Evolutionary conservation across 2,888 invertebrate species (phyloP), one percentile per base, ranked within the genome.

Genomic region (Suillia variegata): DNA sequence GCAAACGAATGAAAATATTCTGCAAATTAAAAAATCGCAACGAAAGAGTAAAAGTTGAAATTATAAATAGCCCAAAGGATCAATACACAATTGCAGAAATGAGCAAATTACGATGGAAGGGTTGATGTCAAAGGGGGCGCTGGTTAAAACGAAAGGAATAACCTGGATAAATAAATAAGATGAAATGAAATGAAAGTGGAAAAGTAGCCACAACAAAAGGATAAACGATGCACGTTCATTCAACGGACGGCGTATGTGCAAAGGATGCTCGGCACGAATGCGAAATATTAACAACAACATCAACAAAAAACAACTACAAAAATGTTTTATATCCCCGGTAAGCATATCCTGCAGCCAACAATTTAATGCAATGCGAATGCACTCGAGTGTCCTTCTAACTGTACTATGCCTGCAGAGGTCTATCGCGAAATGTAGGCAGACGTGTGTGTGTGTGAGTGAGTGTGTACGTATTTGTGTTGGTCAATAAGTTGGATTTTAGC

Each of bases 21-120:
- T 26, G 10, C 26, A 26, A 26, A 26, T 26, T 26, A 8, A 13
- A 51, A 42, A 58, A 38, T 22, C 38, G 45, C 24, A 24, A 51
- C 38, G 45, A 38, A n/a, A n/a, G n/a, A n/a, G 55, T 54, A 54
- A 59, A 59, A 59, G 55, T 59, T 59, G 33, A 50, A 59, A 55
- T 59, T 59, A 55, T 55, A 59, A 59, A 50, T 55, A 47, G 54
- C 55, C 45, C 51, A 54, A n/a, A 55, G 59, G 59, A 59, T 59
- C 50, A 59, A 54, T 58, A 54, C 33, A 17, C 13, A 47, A 49
- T 17, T n/a, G 38, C n/a, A 38, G 12, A 38, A 38, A n/a, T 38
- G 4, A 38, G 38, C 38, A 13, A 38, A n/a, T 4, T n/a, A n/a
- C n/a, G n/a, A n/a, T n/a, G 26, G 6, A 10, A 6, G 26, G 5